These are phyloP conservation scores for Pogonocherus hispidulus DNA, from an alignment of 2,888 invertebrate species.

Conservation along the genomic window DNA sequence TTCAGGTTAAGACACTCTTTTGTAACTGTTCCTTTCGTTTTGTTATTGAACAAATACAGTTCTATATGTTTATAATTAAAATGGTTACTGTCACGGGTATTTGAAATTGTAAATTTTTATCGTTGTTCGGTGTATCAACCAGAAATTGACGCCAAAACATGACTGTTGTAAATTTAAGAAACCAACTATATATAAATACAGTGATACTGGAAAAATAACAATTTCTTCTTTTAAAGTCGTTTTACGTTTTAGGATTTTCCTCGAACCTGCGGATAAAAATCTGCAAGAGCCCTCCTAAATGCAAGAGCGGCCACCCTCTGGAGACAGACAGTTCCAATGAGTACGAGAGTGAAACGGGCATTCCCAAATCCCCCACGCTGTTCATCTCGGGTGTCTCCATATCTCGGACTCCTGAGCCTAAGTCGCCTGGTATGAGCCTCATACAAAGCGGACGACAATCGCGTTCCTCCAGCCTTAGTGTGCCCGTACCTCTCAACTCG, in stretches of 20 bases:
- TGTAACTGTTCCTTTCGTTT: too few species aligned
- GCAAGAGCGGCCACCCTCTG: constrained; percentile 58
- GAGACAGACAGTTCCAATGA: constrained; percentile 72
- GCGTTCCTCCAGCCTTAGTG: constrained; percentile 70
- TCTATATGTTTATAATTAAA: too few species aligned
- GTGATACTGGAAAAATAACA: too few species aligned
- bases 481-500: constrained; percentile 66
- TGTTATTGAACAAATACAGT: too few species aligned
- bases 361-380: constrained; percentile 72
- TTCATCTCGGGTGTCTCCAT: constrained; percentile 74
- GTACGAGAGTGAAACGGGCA: constrained; percentile 73
- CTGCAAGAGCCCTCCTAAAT: constrained; percentile 62
- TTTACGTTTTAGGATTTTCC: constrained; percentile 51
- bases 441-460: constrained; percentile 66
- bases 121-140: too few species aligned
- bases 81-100: too few species aligned
- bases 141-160: too few species aligned
- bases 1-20: too few species aligned
- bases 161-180: too few species aligned
- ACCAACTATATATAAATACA: too few species aligned
- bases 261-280: constrained; percentile 67
- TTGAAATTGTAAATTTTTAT: too few species aligned
- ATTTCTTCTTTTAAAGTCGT: too few species aligned
- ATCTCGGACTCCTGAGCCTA: constrained; percentile 71
- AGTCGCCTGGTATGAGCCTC: constrained; percentile 66